A percentile compares a stretch with the other conserved stretches of the same genome.
phyloP scores from a whole-genome alignment of 2,113 vertebrate genomes.

The Vireo altiloquus region DNA sequence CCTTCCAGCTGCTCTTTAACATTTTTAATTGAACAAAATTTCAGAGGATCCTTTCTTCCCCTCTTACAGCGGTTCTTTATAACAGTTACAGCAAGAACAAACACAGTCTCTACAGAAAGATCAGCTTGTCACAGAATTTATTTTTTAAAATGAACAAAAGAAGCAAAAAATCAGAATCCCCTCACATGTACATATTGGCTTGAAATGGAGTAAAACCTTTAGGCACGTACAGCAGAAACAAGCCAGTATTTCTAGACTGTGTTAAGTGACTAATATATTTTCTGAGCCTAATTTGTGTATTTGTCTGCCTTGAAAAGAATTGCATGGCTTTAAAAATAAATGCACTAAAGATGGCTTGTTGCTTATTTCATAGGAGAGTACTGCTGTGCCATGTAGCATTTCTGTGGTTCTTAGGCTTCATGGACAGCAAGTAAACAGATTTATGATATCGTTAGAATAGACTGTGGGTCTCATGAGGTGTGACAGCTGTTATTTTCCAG shows the following conservation, averaged over 20 bases:
- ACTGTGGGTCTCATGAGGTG: constrained; percentile 31
- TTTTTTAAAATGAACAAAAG: background rate
- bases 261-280: background rate
- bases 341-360: background rate
- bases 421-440: constrained; percentile 25
- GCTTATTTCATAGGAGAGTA: background rate
- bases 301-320: background rate
- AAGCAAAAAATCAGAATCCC: background rate
- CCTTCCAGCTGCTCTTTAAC: background rate
- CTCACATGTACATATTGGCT: rapidly evolving
- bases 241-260: background rate
- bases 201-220: background rate
- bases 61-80: background rate
- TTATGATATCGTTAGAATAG: background rate
- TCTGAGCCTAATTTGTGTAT: background rate
- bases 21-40: background rate
- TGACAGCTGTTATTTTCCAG: constrained; percentile 67
- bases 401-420: background rate
- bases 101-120: background rate
- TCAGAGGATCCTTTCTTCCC: background rate
- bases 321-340: background rate
- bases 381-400: background rate
- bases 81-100: background rate
- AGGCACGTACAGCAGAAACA: background rate
- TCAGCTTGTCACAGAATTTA: background rate